Conservation (phyloP, 1,140 invertebrate genomes). For the Pseudachorutes palmiensis region DNA sequence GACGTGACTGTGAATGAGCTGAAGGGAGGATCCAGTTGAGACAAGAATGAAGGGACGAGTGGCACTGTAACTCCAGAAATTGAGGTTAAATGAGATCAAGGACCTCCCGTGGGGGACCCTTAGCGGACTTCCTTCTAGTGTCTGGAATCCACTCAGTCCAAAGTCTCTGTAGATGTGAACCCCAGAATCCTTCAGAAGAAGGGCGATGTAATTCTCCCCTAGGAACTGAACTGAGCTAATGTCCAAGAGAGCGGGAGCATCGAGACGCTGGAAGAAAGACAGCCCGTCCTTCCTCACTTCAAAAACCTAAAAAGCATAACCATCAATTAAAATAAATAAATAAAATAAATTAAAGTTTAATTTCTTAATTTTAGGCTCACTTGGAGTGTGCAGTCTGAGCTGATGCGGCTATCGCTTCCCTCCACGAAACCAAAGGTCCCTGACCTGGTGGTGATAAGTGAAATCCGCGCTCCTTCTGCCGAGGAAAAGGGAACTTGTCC, state of each 20-base stretch:
- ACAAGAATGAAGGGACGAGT: conserved; percentile 20
- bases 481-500: too few species aligned
- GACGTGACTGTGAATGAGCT: conserved; percentile 21
- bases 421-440: too few species aligned
- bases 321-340: background rate
- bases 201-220: conserved; percentile 8
- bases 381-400: too few species aligned
- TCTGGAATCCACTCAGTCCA: conserved; percentile 23
- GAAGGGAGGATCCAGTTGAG: background rate
- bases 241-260: background rate
- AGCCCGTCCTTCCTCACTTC: background rate
- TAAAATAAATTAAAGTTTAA: background rate
- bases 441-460: too few species aligned
- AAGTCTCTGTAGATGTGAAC: conserved; percentile 25
- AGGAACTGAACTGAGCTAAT: conserved; percentile 6
- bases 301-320: conserved; percentile 21
- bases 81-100: conserved; percentile 16
- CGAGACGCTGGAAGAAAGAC: conserved; percentile 19
- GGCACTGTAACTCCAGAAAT: background rate
- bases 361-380: too few species aligned
- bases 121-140: conserved; percentile 10
- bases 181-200: conserved; percentile 18
- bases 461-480: too few species aligned
- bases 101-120: conserved; percentile 17
- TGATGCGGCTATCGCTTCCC: too few species aligned